Percentiles rank a stretch among this genome's conserved stretches.
Conservation (phyloP, 2,113 vertebrate species). For the Rhinopithecus roxellana region DNA sequence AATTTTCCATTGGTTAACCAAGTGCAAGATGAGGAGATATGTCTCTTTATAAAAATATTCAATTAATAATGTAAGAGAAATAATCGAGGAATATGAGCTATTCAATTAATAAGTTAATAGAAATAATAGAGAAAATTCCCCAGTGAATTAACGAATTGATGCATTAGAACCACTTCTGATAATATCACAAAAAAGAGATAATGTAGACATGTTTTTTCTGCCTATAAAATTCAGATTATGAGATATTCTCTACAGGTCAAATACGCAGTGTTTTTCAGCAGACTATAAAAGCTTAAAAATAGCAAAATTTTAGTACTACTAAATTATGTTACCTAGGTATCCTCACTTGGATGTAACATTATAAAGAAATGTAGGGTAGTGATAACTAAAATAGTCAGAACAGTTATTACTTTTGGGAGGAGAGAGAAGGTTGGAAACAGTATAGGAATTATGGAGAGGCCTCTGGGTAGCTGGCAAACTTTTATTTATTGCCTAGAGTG, state of each 20-base stretch:
- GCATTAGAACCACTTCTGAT: neutral
- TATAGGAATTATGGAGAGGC: neutral
- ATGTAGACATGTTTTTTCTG: neutral
- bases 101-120: no score
- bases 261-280: neutral
- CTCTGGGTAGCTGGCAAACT: neutral
- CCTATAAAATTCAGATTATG: neutral
- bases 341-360: neutral
- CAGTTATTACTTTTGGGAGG: neutral
- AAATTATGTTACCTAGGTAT: neutral
- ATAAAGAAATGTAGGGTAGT: neutral
- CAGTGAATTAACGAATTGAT: neutral
- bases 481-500: neutral
- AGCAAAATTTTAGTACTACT: neutral
- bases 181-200: neutral
- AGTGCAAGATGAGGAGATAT: neutral
- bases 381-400: neutral
- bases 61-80: neutral
- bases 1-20: neutral
- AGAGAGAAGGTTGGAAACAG: neutral
- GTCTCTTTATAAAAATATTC: neutral
- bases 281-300: neutral
- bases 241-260: neutral
- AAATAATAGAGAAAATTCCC: neutral
- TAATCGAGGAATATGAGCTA: neutral